Percentiles rank a stretch among this genome's conserved stretches.
Evolutionary conservation across 2,113 vertebrate species (phyloP).

Genomic region (Paralichthys olivaceus): DNA sequence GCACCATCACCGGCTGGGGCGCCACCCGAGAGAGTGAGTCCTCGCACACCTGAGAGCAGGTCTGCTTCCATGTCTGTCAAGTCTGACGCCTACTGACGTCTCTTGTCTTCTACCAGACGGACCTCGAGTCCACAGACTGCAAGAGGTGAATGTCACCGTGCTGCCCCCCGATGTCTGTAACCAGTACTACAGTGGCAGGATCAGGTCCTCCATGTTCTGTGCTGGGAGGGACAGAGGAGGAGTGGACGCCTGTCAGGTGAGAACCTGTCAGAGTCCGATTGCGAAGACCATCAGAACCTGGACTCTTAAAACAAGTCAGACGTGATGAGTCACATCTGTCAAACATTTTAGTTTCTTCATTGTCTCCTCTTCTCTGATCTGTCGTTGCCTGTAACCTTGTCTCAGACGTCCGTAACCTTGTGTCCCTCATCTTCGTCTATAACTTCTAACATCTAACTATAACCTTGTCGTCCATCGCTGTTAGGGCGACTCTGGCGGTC

Average conservation of each 20-base stretch:
- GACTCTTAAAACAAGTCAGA: background rate
- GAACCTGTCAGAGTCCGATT: too few relatives aligned
- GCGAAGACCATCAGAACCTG: background rate
- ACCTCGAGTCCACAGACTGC: constrained; percentile 62
- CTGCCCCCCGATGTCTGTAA: constrained; percentile 57
- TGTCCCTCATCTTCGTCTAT: background rate
- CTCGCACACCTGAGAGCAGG: background rate
- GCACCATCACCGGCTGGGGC: constrained; percentile 82
- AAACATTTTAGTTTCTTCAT: too few relatives aligned
- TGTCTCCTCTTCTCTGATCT: too few relatives aligned
- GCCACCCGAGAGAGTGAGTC: constrained; percentile 76
- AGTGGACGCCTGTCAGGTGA: constrained; percentile 75
- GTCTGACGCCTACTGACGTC: background rate
- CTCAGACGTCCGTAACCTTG: too few relatives aligned
- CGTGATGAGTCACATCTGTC: too few relatives aligned
- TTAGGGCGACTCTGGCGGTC: constrained; percentile 91
- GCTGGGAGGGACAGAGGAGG: constrained; percentile 66
- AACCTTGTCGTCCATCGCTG: background rate
- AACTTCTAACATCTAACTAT: background rate
- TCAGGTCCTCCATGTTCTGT: constrained; percentile 74
- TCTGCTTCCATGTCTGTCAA: background rate
- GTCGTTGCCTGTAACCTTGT: too few relatives aligned
- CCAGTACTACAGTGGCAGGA: constrained; percentile 50
- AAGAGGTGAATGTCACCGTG: constrained; percentile 81
- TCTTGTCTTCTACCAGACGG: constrained; percentile 61